Evolutionary conservation across 2,888 invertebrate species (phyloP).

Genomic region (Pollenia griseotomentosa): DNA sequence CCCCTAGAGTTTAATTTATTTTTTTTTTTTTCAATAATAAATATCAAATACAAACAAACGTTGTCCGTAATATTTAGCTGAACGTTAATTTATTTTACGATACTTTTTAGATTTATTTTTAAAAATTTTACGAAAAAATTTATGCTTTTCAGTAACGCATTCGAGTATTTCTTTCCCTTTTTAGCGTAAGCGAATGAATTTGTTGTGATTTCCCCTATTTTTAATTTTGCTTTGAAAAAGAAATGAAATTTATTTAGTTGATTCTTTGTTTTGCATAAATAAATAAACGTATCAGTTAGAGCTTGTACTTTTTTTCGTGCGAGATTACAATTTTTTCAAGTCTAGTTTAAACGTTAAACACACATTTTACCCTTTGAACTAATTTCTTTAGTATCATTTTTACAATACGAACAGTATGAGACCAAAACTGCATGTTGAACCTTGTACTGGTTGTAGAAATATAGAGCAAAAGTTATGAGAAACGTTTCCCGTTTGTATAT

Average conservation of each 20-base stretch:
- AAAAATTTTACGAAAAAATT: conserved; percentile 12
- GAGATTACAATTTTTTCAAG: conserved; percentile 17
- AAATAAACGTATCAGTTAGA: conserved; percentile 39
- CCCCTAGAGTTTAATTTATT: conserved; percentile 38
- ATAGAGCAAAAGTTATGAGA: too few species aligned
- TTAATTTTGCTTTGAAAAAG: not conserved
- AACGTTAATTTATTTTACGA: conserved; percentile 9
- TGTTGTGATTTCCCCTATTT: conserved; percentile 27
- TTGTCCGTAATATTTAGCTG: not conserved
- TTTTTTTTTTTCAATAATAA: conserved; percentile 15
- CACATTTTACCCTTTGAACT: conserved; percentile 45
- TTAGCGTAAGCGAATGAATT: not conserved
- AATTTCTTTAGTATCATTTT: conserved; percentile 23
- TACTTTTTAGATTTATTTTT: not conserved
- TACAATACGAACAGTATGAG: conserved; percentile 27
- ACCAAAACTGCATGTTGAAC: conserved; percentile 18
- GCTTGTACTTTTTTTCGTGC: conserved; percentile 17
- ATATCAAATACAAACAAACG: not conserved
- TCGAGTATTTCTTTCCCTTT: conserved; percentile 11
- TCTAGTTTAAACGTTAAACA: not conserved
- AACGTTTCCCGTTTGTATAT: too few species aligned
- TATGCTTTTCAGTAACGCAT: conserved; percentile 4
- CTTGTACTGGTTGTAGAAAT: conserved; percentile 35
- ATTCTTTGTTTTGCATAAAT: conserved; percentile 8
- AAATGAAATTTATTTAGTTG: conserved; percentile 6